These are phyloP conservation scores for Oligia latruncula DNA, from an alignment of 2,888 invertebrate species.

Conservation along the genomic window DNA sequence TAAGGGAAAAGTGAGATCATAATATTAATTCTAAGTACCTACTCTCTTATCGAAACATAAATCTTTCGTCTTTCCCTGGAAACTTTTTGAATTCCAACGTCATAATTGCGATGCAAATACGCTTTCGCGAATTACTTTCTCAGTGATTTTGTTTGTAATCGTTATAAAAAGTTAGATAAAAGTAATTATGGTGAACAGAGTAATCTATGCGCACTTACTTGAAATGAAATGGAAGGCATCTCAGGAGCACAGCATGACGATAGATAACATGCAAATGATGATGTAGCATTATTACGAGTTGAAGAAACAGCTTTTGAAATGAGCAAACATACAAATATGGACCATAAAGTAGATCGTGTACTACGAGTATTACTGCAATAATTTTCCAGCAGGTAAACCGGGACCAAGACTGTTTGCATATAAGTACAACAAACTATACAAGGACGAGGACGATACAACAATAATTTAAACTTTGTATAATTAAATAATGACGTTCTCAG, in stretches of 20 bases:
- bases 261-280: constrained; percentile 49
- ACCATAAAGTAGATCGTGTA: constrained; percentile 1
- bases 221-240: constrained; percentile 11
- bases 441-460: too few relatives aligned
- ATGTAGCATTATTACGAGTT: neutral
- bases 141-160: constrained; percentile 49
- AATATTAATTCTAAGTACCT: constrained; percentile 70
- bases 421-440: neutral
- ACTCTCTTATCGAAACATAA: constrained; percentile 67
- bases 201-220: constrained; percentile 33
- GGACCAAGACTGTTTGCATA: neutral
- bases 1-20: constrained; percentile 82
- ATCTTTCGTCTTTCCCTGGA: constrained; percentile 57
- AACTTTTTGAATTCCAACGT: constrained; percentile 54
- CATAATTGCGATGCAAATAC: constrained; percentile 61
- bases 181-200: constrained; percentile 44
- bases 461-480: too few relatives aligned
- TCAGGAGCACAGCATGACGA: constrained; percentile 45
- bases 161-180: constrained; percentile 46
- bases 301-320: constrained; percentile 8
- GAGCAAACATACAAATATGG: constrained; percentile 5
- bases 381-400: too few relatives aligned
- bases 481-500: too few relatives aligned
- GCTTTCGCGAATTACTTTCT: constrained; percentile 64
- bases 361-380: neutral